phyloP scores from a whole-genome alignment of 2,888 invertebrate species.

The Calliopum simillimum region DNA sequence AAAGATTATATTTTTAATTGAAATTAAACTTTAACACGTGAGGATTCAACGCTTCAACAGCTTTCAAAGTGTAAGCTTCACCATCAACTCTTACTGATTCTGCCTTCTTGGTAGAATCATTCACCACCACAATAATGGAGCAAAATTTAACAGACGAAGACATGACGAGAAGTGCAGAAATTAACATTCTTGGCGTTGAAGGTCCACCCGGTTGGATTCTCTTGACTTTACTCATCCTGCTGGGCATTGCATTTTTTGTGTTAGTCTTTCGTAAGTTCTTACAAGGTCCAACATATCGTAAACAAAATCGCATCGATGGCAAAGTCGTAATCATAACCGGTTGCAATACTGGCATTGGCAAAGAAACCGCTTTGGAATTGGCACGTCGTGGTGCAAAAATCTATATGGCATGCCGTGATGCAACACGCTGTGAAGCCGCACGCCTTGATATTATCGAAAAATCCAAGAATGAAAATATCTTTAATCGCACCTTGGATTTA shows the following conservation, averaged over 20 bases:
- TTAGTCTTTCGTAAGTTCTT: slow-evolving; percentile 58
- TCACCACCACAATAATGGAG: too few species aligned
- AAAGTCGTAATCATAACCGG: slow-evolving; percentile 83
- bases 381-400: slow-evolving; percentile 82
- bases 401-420: slow-evolving; percentile 87
- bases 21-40: too few species aligned
- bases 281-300: slow-evolving; percentile 63
- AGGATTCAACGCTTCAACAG: too few species aligned
- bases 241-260: slow-evolving; percentile 51
- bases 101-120: too few species aligned
- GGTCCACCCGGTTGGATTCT: slow-evolving; percentile 60
- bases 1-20: too few species aligned
- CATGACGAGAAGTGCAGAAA: too few species aligned
- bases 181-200: slow-evolving; percentile 56
- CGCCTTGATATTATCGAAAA: slow-evolving; percentile 80
- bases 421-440: slow-evolving; percentile 78
- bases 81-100: too few species aligned
- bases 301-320: slow-evolving; percentile 69
- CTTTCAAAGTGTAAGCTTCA: too few species aligned
- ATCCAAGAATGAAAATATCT: slow-evolving; percentile 80
- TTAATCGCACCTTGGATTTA: slow-evolving; percentile 70
- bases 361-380: slow-evolving; percentile 78
- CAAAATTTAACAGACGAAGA: too few species aligned
- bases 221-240: slow-evolving; percentile 49
- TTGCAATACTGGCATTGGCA: slow-evolving; percentile 85